Percentiles rank a stretch among this genome's conserved stretches.
Evolutionary conservation across 2,113 vertebrate species (phyloP).

Genomic region (Eidolon helvum): DNA sequence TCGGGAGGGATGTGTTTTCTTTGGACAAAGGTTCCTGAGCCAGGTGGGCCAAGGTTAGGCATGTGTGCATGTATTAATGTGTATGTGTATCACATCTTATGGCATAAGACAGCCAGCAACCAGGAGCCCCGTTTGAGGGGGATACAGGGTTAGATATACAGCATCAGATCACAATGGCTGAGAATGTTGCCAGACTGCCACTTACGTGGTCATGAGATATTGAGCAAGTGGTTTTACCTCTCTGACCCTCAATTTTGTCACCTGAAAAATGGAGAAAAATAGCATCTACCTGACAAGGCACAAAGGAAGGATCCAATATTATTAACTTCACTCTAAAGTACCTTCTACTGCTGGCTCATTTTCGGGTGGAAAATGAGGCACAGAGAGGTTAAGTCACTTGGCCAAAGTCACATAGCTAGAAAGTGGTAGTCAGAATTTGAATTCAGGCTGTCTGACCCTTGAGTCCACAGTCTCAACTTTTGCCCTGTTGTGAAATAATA

Average conservation of each 20-base stretch:
- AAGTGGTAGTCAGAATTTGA: background rate
- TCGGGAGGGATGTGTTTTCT: background rate
- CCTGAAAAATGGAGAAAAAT: background rate
- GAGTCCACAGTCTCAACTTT: background rate
- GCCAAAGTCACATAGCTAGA: background rate
- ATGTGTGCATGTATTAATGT: rapidly evolving
- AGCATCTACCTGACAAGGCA: background rate
- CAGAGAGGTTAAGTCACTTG: background rate
- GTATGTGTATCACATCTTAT: rapidly evolving
- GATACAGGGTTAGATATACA: background rate
- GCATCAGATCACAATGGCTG: background rate
- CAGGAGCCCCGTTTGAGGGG: background rate
- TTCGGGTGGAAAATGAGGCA: background rate
- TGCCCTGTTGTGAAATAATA: background rate
- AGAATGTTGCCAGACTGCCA: background rate
- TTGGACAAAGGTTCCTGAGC: background rate
- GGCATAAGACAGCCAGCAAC: background rate
- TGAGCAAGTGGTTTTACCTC: background rate
- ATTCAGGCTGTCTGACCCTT: background rate
- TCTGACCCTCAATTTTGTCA: background rate
- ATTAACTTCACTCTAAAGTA: background rate
- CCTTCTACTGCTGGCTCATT: background rate
- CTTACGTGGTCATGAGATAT: background rate
- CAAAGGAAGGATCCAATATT: background rate
- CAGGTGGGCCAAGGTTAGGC: background rate